phyloP scores from a whole-genome alignment of 2,888 invertebrate species.

The Petrolisthes cinctipes region DNA sequence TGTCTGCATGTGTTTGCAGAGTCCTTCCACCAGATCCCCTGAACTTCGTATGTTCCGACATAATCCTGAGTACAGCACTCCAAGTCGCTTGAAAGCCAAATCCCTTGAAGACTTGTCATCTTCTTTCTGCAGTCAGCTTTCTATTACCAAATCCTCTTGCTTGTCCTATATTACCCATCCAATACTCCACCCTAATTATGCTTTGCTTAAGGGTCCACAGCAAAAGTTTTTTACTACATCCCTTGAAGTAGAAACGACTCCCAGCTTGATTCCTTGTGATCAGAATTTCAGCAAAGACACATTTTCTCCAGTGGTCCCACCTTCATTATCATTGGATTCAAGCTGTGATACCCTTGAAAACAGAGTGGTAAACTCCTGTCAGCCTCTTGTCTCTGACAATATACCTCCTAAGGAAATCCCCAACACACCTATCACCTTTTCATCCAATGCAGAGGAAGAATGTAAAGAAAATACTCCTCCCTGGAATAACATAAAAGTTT shows the following conservation, averaged over 20 bases:
- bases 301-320: conserved; percentile 26
- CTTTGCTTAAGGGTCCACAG: background rate
- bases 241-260: background rate
- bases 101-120: conserved; percentile 47
- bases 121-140: background rate
- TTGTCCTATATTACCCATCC: conserved; percentile 30
- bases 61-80: conserved; percentile 31
- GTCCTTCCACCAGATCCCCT: conserved; percentile 44
- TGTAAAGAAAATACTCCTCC: conserved; percentile 32
- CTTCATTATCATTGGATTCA: conserved; percentile 29
- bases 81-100: conserved; percentile 38
- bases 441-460: conserved; percentile 13
- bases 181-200: conserved; percentile 13
- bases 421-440: conserved; percentile 11
- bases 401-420: background rate
- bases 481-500: conserved; percentile 28
- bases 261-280: background rate
- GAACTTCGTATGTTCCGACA: conserved; percentile 48
- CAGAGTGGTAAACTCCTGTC: background rate
- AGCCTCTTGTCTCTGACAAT: conserved; percentile 5
- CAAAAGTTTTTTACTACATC: background rate
- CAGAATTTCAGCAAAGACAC: background rate
- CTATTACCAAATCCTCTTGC: background rate
- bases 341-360: conserved; percentile 31
- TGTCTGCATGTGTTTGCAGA: conserved; percentile 43